Percentiles rank a stretch among this genome's conserved stretches.
Evolutionary conservation across 2,113 vertebrate species (phyloP).

Genomic region (Mirza zaza): DNA sequence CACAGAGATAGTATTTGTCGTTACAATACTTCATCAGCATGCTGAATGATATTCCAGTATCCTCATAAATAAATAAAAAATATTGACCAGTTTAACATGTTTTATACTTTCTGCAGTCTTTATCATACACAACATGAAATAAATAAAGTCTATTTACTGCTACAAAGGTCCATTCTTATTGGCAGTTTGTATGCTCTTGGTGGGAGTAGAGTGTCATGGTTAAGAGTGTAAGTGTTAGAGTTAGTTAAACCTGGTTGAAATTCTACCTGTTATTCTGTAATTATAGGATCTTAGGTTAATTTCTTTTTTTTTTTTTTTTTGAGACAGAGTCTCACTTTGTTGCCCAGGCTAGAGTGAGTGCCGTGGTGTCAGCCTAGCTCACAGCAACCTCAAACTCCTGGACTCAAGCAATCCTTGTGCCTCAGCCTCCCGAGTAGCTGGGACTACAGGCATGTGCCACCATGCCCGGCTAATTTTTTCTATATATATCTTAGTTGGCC

Average conservation of each 20-base stretch:
- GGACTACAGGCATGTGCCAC: no score
- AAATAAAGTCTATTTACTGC: not conserved
- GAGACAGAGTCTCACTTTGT: no score
- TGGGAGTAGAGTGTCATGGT: not conserved
- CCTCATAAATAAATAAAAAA: not conserved
- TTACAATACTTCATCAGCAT: not conserved
- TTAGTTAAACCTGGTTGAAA: not conserved
- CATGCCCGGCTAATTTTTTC: no score
- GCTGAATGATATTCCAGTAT: not conserved
- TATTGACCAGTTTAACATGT: not conserved
- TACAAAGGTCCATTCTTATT: not conserved
- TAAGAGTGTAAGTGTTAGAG: not conserved
- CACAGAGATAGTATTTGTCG: not conserved
- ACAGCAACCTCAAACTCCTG: no score
- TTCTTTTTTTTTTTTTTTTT: not conserved
- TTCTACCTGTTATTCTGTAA: not conserved
- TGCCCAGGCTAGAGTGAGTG: no score
- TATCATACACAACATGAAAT: not conserved
- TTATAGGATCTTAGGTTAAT: not conserved
- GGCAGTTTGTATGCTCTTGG: not conserved
- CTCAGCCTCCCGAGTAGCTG: no score
- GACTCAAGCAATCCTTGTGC: no score
- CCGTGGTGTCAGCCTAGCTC: no score
- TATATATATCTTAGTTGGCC: no score
- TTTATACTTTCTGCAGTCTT: not conserved